Conservation (phyloP, 2,888 invertebrate species). For the Mesochorus sp. region DNA sequence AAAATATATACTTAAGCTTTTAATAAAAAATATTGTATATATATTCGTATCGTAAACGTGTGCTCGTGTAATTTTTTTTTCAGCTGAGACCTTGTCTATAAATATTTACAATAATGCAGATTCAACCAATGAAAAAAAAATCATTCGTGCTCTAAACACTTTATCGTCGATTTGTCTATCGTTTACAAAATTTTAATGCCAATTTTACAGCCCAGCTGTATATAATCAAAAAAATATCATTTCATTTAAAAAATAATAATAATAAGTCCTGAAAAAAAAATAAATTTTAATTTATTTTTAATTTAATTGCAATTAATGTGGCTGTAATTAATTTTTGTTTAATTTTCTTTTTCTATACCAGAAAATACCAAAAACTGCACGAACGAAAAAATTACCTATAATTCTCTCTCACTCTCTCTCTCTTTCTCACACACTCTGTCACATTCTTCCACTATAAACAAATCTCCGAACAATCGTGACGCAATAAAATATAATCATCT, state of each 20-base stretch:
- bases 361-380: conserved; percentile 1
- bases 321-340: no score
- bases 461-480: no score
- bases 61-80: conserved; percentile 31
- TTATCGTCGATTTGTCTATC: neutral
- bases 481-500: neutral
- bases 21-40: conserved; percentile 73
- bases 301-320: neutral
- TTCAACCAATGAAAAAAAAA: conserved; percentile 38
- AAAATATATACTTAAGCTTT: conserved; percentile 60
- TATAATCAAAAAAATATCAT: neutral
- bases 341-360: neutral
- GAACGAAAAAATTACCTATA: conserved; percentile 21
- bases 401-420: neutral
- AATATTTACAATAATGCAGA: conserved; percentile 71
- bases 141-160: conserved; percentile 17
- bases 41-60: conserved; percentile 56
- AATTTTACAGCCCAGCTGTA: conserved; percentile 27
- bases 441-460: no score
- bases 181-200: neutral
- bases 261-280: conserved; percentile 6
- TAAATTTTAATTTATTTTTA: no score
- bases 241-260: conserved; percentile 15
- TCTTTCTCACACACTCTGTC: neutral
- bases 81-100: conserved; percentile 55